Conservation (phyloP, 1,140 invertebrate genomes). For the Acromyrmex charruanus region DNA sequence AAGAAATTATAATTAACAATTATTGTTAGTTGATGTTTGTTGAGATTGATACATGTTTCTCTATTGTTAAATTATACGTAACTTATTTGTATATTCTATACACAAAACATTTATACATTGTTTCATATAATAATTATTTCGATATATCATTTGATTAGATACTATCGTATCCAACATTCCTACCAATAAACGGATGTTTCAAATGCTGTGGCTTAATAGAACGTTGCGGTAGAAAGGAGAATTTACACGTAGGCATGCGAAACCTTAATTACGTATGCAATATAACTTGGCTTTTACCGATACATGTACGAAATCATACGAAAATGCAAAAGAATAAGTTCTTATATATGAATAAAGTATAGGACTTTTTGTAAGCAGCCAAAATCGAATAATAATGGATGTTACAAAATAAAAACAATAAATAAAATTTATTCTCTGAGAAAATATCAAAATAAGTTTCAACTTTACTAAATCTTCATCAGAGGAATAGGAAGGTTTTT, state of each 20-base stretch:
- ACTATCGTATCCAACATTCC: background rate
- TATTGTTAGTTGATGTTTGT: too few species aligned
- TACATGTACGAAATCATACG: background rate
- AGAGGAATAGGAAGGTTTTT: too few species aligned
- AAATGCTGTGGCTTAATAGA: constrained; percentile 23
- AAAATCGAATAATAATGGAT: too few species aligned
- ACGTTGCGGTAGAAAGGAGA: background rate
- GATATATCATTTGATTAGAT: background rate
- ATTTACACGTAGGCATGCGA: background rate
- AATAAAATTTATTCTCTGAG: too few species aligned
- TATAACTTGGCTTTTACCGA: background rate
- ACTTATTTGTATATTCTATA: background rate
- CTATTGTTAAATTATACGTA: constrained; percentile 2
- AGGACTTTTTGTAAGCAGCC: too few species aligned
- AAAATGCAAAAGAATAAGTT: background rate
- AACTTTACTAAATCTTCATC: too few species aligned
- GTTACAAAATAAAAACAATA: too few species aligned
- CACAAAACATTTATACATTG: background rate
- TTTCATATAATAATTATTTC: background rate
- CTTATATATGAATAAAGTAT: background rate
- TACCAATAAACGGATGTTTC: constrained; percentile 28
- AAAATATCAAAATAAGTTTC: too few species aligned
- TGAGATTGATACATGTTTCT: background rate
- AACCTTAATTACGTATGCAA: constrained; percentile 7
- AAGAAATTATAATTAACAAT: too few species aligned